Evolutionary conservation across 2,888 invertebrate species (phyloP), one percentile per base, ranked within the genome.

Genomic region (Callinectes sapidus): DNA sequence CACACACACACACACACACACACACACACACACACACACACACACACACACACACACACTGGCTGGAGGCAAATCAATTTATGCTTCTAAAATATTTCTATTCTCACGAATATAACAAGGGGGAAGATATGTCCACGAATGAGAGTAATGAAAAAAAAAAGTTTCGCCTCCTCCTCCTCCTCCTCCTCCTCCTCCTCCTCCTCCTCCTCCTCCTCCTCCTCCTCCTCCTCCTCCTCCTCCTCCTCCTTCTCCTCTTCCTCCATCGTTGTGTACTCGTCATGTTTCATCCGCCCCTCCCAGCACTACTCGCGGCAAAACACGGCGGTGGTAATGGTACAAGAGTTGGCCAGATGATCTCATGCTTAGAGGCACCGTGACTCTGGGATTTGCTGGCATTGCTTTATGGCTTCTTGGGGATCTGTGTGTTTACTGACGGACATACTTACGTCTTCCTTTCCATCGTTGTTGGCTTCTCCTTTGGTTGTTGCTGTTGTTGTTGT

Each of bases 1-100:
- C 55, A 87, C 81, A 81, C 81, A 81, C 81, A 81, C 81, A 81
- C 81, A 81, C 81, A 81, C 81, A 81, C 81, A 81, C 81, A 81
- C 81, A 42, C 87, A 54, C 71, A 71, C 71, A 71, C 71, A 71
- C 71, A 28, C n/a, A 71, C 66, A n/a, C 87, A 54, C 28, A 71
- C 71, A 71, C 28, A 28, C 28, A 71, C 1, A 28, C 28, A 61
- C 23, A 61, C 23, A 23, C 61, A 61, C 61, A 61, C 1, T 61
- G 10, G 48, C 48, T 10, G 48, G 10, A 48, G 48, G 48, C 6
- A 48, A 48, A 6, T 48, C 48, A 48, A 8, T 48, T 48, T 8
- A 48, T 48, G 48, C 48, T 48, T 48, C 48, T 48, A 10, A 0
- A 48, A 48, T 61, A 2, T 71, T 71, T 71, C 23, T 71, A 3